Evolutionary conservation across 1,140 invertebrate genomes (phyloP).

Genomic region (Gonioctena quinquepunctata): DNA sequence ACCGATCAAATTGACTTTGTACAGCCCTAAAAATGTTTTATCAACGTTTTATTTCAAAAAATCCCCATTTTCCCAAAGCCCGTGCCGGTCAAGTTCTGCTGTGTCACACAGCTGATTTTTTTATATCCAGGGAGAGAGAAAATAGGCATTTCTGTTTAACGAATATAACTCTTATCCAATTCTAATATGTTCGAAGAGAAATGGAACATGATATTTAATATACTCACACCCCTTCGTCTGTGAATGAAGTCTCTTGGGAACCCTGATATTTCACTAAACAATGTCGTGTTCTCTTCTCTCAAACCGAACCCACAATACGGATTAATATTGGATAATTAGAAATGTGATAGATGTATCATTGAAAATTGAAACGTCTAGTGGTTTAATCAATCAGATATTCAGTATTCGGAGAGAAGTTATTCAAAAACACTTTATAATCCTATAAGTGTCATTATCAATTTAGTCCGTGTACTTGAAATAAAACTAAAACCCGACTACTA

Average conservation of each 20-base stretch:
- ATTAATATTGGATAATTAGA: no score
- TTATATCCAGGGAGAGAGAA: no score
- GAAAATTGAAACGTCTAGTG: not conserved
- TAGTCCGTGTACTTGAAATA: not conserved
- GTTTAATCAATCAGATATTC: not conserved
- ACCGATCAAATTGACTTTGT: no score
- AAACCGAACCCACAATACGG: not conserved
- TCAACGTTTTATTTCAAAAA: no score
- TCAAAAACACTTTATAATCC: not conserved
- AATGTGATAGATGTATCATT: no score
- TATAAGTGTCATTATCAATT: not conserved
- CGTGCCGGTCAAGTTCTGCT: no score
- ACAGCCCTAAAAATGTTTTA: no score
- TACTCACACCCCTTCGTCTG: not conserved
- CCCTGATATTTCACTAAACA: not conserved
- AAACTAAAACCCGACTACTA: no score
- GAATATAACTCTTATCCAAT: not conserved
- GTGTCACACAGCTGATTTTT: no score
- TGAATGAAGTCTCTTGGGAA: not conserved
- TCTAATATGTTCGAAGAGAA: not conserved
- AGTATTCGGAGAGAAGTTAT: not conserved
- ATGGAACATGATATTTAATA: conserved; percentile 11
- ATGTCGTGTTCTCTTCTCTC: not conserved
- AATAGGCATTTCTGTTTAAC: not conserved
- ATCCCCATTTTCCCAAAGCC: no score